Conservation (phyloP, 1,140 invertebrate genomes). For the Macrobrachium rosenbergii region DNA sequence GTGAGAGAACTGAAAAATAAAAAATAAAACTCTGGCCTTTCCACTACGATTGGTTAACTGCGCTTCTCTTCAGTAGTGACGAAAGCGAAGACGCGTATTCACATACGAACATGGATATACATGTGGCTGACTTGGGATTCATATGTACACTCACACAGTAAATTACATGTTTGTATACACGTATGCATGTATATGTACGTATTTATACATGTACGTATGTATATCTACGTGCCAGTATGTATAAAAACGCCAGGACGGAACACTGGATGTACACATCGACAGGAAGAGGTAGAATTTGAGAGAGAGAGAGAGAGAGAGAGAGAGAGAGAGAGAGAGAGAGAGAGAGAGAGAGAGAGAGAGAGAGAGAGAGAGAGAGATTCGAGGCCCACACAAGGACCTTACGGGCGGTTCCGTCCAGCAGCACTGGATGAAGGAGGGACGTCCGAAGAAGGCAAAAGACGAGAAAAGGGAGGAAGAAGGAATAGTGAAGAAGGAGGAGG, state of each 20-base stretch:
- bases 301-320: constrained; percentile 7
- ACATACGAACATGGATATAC: too few species aligned
- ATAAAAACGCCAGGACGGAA: neutral
- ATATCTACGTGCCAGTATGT: constrained; percentile 5
- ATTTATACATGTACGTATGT: constrained; percentile 4
- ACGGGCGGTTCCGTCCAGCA: neutral
- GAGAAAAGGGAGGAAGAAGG: neutral
- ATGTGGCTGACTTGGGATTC: too few species aligned
- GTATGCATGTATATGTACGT: neutral
- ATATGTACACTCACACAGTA: too few species aligned
- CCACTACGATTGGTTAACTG: too few species aligned
- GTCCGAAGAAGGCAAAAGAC: neutral
- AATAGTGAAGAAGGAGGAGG: neutral
- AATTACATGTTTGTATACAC: too few species aligned
- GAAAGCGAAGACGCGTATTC: too few species aligned
- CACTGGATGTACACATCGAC: neutral
- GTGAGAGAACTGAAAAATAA: too few species aligned
- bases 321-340: constrained; percentile 7
- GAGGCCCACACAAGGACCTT: neutral
- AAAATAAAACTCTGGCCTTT: too few species aligned
- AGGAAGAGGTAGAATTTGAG: neutral
- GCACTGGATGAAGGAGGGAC: neutral
- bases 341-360: constrained; percentile 7
- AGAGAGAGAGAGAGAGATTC: constrained; percentile 3
- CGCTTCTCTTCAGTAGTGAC: too few species aligned